Evolutionary conservation across 2,113 vertebrate species (phyloP).

Genomic region (Hymenochirus boettgeri): DNA sequence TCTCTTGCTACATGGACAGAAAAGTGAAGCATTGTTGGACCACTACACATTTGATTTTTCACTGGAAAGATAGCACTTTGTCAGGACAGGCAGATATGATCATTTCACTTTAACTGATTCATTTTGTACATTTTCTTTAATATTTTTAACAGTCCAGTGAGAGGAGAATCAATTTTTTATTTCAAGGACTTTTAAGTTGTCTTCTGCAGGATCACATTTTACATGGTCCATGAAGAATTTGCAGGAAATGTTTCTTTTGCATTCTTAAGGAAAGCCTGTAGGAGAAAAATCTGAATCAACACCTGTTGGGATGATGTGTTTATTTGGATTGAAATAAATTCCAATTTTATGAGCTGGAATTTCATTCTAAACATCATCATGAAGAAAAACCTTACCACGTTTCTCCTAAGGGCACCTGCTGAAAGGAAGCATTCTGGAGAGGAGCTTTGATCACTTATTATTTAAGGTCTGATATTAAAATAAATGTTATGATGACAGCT

Average conservation of each 20-base stretch:
- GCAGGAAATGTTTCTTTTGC: background rate
- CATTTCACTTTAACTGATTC: no score
- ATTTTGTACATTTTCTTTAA: background rate
- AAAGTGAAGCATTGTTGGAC: background rate
- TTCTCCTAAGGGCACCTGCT: no score
- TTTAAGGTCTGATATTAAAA: slow-evolving; percentile 12
- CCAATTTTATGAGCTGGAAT: no score
- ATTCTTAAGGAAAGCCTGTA: background rate
- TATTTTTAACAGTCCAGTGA: background rate
- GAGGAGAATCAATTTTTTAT: no score
- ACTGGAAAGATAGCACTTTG: background rate
- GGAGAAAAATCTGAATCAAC: background rate
- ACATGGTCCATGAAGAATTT: background rate
- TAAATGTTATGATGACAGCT: background rate
- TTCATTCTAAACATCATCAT: background rate
- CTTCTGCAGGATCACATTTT: background rate
- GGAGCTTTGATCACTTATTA: background rate
- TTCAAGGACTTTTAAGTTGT: background rate
- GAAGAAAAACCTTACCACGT: background rate
- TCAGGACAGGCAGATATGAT: no score
- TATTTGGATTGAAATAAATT: no score
- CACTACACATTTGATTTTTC: background rate
- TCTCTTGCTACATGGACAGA: no score
- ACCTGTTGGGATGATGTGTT: background rate
- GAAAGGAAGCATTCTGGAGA: slow-evolving; percentile 19